Conservation (phyloP, 1,140 invertebrate species). For the Sarcophaga bullata region DNA sequence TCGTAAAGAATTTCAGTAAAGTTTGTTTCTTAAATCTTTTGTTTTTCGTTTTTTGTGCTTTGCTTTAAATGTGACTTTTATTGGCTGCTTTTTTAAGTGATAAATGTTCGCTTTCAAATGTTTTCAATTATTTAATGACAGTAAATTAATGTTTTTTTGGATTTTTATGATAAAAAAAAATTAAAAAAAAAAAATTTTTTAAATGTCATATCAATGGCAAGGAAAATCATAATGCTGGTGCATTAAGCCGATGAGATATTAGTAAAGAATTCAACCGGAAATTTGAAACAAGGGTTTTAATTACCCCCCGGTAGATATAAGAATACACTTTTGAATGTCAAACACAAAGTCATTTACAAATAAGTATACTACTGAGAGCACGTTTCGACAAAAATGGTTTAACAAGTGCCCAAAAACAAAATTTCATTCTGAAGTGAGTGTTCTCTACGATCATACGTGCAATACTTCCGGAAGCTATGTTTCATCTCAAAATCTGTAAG, state of each 20-base stretch:
- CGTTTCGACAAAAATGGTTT: no score
- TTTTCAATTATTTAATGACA: conserved; percentile 15
- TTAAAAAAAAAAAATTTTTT: neutral
- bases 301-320: neutral
- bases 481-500: no score
- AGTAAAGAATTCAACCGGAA: neutral
- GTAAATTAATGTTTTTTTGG: neutral
- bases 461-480: no score
- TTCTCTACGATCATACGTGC: no score
- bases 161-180: neutral
- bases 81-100: neutral
- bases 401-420: no score
- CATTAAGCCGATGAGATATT: neutral
- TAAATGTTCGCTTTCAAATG: neutral
- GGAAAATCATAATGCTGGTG: neutral
- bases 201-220: neutral
- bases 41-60: neutral
- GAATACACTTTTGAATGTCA: no score
- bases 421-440: no score
- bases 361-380: no score
- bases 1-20: neutral
- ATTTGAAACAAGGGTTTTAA: neutral
- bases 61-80: neutral
- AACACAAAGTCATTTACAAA: no score
- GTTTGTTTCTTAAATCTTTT: conserved; percentile 10